Percentiles rank a stretch among this genome's conserved stretches.
Evolutionary conservation across 2,888 invertebrate species (phyloP).

Genomic region (Trachelus troglodyta): DNA sequence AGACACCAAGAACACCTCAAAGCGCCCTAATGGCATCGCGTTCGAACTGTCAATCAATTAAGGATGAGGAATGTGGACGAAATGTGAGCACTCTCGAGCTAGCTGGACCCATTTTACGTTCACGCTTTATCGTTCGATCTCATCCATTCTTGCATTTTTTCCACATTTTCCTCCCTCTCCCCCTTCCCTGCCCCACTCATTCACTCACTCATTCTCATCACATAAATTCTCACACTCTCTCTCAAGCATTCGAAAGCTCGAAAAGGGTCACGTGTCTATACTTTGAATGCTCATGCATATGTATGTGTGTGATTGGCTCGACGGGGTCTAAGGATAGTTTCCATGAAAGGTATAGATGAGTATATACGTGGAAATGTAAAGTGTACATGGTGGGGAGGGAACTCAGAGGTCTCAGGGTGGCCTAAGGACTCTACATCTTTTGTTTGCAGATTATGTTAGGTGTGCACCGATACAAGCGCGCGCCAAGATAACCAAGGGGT

Average conservation of each 20-base stretch:
- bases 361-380: background rate
- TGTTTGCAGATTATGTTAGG: constrained; percentile 24
- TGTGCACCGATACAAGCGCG: constrained; percentile 35
- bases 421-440: constrained; percentile 14
- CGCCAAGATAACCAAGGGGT: constrained; percentile 23
- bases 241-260: background rate
- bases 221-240: background rate
- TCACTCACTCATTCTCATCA: constrained; percentile 23
- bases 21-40: constrained; percentile 8
- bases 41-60: constrained; percentile 4
- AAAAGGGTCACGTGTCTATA: background rate
- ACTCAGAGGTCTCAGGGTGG: constrained; percentile 8
- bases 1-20: background rate
- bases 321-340: background rate
- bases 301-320: background rate
- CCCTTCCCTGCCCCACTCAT: constrained; percentile 11
- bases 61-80: constrained; percentile 29
- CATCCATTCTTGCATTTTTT: constrained; percentile 9
- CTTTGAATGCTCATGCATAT: background rate
- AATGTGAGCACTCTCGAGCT: constrained; percentile 18
- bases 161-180: background rate
- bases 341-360: background rate
- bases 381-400: background rate
- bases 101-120: background rate
- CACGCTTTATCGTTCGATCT: background rate